These are phyloP conservation scores for Hypocryptadius cinnamomeus DNA, from an alignment of 2,113 vertebrate genomes.

Conservation along the genomic window DNA sequence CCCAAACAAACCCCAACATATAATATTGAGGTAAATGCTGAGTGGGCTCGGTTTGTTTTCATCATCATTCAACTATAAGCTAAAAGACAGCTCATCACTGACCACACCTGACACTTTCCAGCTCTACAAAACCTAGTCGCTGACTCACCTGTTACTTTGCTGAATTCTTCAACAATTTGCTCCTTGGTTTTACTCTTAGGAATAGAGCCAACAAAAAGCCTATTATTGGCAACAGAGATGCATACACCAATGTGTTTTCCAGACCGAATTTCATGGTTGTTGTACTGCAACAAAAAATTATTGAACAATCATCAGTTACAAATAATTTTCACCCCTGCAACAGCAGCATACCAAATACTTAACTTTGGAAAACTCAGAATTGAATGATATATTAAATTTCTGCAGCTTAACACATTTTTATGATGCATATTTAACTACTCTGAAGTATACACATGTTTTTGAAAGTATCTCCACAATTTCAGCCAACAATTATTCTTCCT, in stretches of 20 bases:
- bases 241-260: conserved; percentile 98
- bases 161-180: conserved; percentile 97
- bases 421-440: background rate
- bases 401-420: background rate
- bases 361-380: background rate
- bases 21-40: background rate
- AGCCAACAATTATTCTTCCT: background rate
- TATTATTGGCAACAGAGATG: conserved; percentile 99
- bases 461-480: background rate
- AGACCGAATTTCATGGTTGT: conserved; percentile 96
- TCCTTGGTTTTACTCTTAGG: conserved; percentile 99
- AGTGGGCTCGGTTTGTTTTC: background rate
- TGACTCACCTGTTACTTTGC: conserved; percentile 94
- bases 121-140: background rate
- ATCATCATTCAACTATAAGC: background rate
- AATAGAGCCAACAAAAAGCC: conserved; percentile 98
- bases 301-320: background rate
- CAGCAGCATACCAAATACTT: background rate
- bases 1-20: background rate
- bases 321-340: background rate
- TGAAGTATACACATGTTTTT: background rate
- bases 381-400: background rate
- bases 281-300: conserved; percentile 78
- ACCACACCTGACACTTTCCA: background rate
- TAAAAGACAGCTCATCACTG: background rate